phyloP scores from a whole-genome alignment of 2,888 invertebrate species.

The Rhingia campestris region DNA sequence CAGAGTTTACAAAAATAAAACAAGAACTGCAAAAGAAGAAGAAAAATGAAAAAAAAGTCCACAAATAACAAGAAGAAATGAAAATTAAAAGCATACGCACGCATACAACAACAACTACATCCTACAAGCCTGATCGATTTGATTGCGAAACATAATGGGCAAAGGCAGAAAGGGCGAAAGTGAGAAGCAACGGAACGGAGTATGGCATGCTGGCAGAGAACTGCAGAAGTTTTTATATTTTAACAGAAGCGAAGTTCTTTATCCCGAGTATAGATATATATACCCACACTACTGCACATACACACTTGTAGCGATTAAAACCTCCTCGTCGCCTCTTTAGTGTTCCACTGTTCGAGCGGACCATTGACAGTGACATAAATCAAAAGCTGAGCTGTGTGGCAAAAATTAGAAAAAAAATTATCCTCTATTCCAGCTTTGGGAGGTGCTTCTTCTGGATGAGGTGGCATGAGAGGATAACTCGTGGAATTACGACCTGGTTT shows the following conservation, averaged over 20 bases:
- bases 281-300: slow-evolving; percentile 49
- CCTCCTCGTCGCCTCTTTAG: neutral
- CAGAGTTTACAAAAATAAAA: slow-evolving; percentile 28
- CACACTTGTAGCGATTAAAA: slow-evolving; percentile 33
- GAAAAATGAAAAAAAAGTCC: slow-evolving; percentile 42
- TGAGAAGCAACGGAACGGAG: slow-evolving; percentile 52
- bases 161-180: slow-evolving; percentile 69
- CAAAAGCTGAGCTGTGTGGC: slow-evolving; percentile 63
- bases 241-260: slow-evolving; percentile 31
- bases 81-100: slow-evolving; percentile 67
- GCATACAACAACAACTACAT: slow-evolving; percentile 15
- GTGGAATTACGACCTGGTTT: slow-evolving; percentile 69
- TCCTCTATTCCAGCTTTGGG: slow-evolving; percentile 30
- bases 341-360: neutral
- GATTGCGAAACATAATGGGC: slow-evolving; percentile 69
- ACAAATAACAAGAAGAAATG: slow-evolving; percentile 58
- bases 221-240: slow-evolving; percentile 1
- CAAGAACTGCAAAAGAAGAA: slow-evolving; percentile 47
- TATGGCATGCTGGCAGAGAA: slow-evolving; percentile 26
- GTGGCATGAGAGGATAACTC: neutral
- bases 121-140: slow-evolving; percentile 64
- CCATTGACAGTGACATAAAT: slow-evolving; percentile 69
- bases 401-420: slow-evolving; percentile 64
- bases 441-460: slow-evolving; percentile 16
- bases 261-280: neutral